Conservation (phyloP, 2,888 invertebrate genomes). For the Sphaerophoria taeniata region DNA sequence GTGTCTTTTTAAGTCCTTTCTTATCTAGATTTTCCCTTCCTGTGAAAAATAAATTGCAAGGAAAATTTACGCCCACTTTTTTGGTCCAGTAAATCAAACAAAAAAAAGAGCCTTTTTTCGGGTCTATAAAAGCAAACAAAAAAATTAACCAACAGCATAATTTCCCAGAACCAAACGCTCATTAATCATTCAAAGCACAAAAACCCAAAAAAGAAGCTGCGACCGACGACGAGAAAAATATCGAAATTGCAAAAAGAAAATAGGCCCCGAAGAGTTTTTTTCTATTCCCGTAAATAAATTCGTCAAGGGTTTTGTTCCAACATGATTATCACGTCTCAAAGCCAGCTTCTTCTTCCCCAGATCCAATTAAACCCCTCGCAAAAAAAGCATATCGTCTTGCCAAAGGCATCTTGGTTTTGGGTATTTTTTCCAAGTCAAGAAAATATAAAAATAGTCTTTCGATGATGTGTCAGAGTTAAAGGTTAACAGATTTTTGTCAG, state of each 20-base stretch:
- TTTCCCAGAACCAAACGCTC: too few relatives aligned
- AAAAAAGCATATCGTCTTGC: too few relatives aligned
- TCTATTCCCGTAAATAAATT: slow-evolving; percentile 19
- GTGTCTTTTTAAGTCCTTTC: too few relatives aligned
- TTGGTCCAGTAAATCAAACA: too few relatives aligned
- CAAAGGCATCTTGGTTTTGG: background rate
- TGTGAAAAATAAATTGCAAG: too few relatives aligned
- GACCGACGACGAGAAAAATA: background rate
- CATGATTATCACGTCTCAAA: slow-evolving; percentile 43
- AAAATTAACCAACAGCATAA: too few relatives aligned
- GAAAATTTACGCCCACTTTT: too few relatives aligned
- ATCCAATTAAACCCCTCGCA: slow-evolving; percentile 15
- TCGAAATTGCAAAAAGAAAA: background rate
- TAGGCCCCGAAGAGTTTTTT: background rate
- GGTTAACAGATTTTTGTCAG: slow-evolving; percentile 36
- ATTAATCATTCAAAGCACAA: slow-evolving; percentile 26
- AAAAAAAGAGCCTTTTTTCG: too few relatives aligned
- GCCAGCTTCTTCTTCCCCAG: slow-evolving; percentile 11
- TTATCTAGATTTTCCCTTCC: too few relatives aligned
- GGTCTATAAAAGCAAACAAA: too few relatives aligned
- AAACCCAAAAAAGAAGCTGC: slow-evolving; percentile 7
- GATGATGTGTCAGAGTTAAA: slow-evolving; percentile 12
- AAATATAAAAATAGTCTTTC: background rate
- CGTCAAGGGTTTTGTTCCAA: background rate
- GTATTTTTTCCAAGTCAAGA: background rate